Conservation (phyloP, 2,113 vertebrate genomes). For the Oncorhynchus clarkii region DNA sequence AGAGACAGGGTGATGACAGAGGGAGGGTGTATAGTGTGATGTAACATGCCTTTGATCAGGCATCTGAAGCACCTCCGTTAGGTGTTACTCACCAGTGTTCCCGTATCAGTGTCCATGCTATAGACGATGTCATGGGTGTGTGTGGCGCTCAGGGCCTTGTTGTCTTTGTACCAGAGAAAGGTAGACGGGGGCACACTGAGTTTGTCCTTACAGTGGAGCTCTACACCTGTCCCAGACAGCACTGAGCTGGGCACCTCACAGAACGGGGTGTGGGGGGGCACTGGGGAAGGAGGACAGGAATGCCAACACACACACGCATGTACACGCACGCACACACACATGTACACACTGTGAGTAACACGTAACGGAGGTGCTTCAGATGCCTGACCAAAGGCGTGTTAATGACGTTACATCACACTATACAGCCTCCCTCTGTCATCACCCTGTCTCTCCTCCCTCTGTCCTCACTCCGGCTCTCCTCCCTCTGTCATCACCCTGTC, state of each 20-base stretch:
- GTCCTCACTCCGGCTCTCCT: too few relatives aligned
- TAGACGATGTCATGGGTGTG: conserved; percentile 70
- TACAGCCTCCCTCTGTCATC: too few relatives aligned
- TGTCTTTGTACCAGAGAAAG: conserved; percentile 92
- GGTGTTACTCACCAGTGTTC: conserved; percentile 80
- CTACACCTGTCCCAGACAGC: conserved; percentile 78
- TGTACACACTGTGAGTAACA: background rate
- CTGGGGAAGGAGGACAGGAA: conserved; percentile 55
- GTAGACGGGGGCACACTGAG: conserved; percentile 82
- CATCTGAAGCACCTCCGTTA: too few relatives aligned
- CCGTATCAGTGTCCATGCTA: conserved; percentile 79
- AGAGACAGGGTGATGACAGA: background rate
- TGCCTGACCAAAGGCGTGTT: too few relatives aligned
- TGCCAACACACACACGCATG: background rate
- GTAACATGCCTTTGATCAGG: too few relatives aligned
- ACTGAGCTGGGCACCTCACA: conserved; percentile 85
- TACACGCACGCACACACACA: background rate
- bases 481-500: too few relatives aligned
- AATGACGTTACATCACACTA: too few relatives aligned
- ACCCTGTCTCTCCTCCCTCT: too few relatives aligned
- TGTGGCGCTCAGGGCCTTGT: conserved; percentile 66
- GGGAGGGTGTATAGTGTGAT: background rate
- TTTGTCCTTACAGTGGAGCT: conserved; percentile 85
- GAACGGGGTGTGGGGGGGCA: conserved; percentile 79
- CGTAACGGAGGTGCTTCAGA: background rate